Conservation (phyloP, 2,113 vertebrate species). For the Cricetomys ansorgei region DNA sequence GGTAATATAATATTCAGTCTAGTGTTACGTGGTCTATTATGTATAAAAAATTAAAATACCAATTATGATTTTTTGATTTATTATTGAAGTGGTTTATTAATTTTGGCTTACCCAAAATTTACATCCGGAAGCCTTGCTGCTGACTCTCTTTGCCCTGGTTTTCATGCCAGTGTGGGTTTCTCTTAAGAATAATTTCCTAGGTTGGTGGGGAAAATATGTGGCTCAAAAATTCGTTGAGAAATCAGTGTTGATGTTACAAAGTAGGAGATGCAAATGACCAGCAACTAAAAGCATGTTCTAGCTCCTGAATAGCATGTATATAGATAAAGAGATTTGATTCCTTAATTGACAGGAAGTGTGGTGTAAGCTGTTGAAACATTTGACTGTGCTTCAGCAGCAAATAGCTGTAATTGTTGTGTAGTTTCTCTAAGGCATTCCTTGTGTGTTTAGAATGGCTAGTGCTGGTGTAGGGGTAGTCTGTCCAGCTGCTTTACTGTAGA, state of each 20-base stretch:
- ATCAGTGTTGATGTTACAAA: not conserved
- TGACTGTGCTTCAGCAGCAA: not conserved
- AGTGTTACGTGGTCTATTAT: slow-evolving; percentile 54
- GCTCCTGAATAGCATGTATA: not conserved
- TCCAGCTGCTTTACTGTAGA: not conserved
- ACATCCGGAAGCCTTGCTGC: not conserved
- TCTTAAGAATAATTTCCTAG: not conserved
- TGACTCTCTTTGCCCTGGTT: not conserved
- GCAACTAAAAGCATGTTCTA: not conserved
- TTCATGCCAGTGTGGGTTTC: not conserved
- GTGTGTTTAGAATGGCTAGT: not conserved
- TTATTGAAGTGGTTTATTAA: slow-evolving; percentile 70
- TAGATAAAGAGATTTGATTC: not conserved
- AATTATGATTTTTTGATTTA: slow-evolving; percentile 72
- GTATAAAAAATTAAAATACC: slow-evolving; percentile 76
- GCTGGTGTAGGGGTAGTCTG: not conserved
- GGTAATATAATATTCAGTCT: slow-evolving; percentile 35
- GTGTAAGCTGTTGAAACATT: not conserved
- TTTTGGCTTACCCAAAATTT: slow-evolving; percentile 59
- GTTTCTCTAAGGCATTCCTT: not conserved
- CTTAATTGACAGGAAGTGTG: too few relatives aligned
- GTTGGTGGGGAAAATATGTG: not conserved
- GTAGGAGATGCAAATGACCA: not conserved
- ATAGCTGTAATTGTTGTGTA: not conserved
- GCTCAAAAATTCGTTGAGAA: not conserved